Evolutionary conservation across 2,113 vertebrate genomes (phyloP), one percentile per base, ranked within the genome.

Genomic region (Indicator maculatus): DNA sequence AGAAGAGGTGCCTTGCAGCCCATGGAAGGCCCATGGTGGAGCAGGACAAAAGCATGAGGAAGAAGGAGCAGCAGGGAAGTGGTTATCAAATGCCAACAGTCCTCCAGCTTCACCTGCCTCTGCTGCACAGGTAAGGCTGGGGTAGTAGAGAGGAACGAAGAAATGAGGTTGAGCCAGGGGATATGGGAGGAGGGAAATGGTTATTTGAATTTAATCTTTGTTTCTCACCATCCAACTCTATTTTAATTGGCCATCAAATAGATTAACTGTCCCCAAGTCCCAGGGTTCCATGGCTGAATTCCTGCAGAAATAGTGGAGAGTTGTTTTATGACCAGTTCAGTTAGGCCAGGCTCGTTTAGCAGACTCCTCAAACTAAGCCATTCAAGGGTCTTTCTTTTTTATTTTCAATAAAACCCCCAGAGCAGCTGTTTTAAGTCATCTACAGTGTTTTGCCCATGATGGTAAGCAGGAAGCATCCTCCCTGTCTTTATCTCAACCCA

Each of bases 351-450:
- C 38, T 77, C 79, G 96, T 94, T 93, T 27, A 92, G 52, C 73
- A 94, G 72, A 31, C 87, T 91, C 81, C 94, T 88, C 26, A 3
- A 39, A 91, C 33, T 81, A 80, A 95, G n/a, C 71, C 63, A 33
- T 90, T 94, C 52, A 91, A 80, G 63, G 38, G 61, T 45, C 39
- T 61, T 90, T 64, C 13, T 13, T 50, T 39, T 65, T 90, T 64
- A 16, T 13, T 50, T 18, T 0, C 89, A 88, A 23, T 20, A 65
- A 60, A 79, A 95, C 88, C 16, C 27, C 5, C 53, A 63, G 18
- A 69, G 38, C 79, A 91, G 77, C 56, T 91, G 87, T 76, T 66
- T 76, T 72, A 91, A 92, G 86, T 85, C 89, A 89, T n/a, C 94
- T 72, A 88, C 67, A 94, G 21, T 8, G 17, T 36, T 87, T 79